These are phyloP conservation scores for Tortrix viridana DNA, from an alignment of 2,888 invertebrate species.

Conservation along the genomic window DNA sequence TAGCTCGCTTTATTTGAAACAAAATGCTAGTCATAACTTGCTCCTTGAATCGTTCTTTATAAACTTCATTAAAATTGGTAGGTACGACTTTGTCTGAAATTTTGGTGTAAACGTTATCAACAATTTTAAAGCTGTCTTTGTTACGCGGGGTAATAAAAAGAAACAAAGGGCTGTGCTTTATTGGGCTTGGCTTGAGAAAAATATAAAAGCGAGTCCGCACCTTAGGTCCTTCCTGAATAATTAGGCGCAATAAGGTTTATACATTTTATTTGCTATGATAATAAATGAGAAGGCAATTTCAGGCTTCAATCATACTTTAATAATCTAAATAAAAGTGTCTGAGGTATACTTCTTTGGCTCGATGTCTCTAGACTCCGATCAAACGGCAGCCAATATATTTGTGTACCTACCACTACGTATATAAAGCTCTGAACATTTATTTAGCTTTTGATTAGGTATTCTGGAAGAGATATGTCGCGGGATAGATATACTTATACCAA, in stretches of 20 bases:
- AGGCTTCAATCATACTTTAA: too few relatives aligned
- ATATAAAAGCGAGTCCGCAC: conserved; percentile 3
- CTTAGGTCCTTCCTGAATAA: conserved; percentile 4
- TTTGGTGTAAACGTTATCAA: conserved; percentile 23
- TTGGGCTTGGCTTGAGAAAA: conserved; percentile 7
- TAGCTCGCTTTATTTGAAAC: conserved; percentile 22
- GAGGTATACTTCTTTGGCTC: too few relatives aligned
- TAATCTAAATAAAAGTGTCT: too few relatives aligned
- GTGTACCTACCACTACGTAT: too few relatives aligned
- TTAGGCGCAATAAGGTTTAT: not conserved
- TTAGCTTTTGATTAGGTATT: too few relatives aligned
- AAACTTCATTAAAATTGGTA: conserved; percentile 28
- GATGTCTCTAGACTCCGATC: too few relatives aligned
- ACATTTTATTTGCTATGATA: not conserved
- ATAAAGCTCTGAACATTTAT: too few relatives aligned
- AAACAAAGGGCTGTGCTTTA: conserved; percentile 22
- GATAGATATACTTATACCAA: too few relatives aligned
- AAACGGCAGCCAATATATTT: too few relatives aligned
- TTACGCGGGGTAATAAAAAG: conserved; percentile 17
- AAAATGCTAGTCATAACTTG: conserved; percentile 24
- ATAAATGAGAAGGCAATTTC: not conserved
- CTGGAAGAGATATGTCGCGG: too few relatives aligned
- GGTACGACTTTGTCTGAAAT: conserved; percentile 4
- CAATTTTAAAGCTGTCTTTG: conserved; percentile 23
- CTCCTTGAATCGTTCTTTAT: conserved; percentile 22